phyloP scores from a whole-genome alignment of 1,140 invertebrate species.

The Caerostris darwini region DNA sequence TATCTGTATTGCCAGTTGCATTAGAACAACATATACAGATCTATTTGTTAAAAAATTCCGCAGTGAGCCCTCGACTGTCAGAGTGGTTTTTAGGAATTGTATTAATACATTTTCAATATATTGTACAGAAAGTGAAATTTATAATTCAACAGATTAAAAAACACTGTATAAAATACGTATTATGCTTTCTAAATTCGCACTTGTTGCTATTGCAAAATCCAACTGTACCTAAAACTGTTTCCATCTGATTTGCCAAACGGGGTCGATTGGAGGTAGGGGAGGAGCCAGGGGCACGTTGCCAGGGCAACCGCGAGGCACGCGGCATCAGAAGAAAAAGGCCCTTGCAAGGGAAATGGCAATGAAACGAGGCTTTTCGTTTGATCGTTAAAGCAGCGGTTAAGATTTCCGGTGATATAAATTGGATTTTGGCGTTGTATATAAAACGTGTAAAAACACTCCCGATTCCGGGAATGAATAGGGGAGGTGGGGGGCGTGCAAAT shows the following conservation, averaged over 20 bases:
- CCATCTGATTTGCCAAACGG: neutral
- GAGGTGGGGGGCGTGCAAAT: neutral
- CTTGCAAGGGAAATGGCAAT: neutral
- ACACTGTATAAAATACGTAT: no score
- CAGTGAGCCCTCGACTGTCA: no score
- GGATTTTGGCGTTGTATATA: neutral
- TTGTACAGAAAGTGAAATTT: no score
- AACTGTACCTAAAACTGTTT: neutral
- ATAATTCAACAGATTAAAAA: no score
- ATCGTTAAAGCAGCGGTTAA: conserved; percentile 1
- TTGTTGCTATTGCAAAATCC: neutral
- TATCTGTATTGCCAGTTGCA: no score
- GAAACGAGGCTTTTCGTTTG: neutral
- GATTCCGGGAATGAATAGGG: neutral
- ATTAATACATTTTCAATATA: no score
- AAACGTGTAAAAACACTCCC: neutral
- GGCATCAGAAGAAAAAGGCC: neutral
- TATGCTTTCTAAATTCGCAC: neutral
- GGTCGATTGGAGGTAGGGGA: neutral
- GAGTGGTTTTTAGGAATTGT: no score
- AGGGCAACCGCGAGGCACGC: neutral
- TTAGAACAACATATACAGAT: no score
- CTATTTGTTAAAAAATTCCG: no score
- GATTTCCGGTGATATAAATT: conserved; percentile 19
- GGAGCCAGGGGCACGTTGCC: neutral